Base-by-base conservation (phyloP, 2,797 vertebrate species). In the Enoplosus armatus region DNA sequence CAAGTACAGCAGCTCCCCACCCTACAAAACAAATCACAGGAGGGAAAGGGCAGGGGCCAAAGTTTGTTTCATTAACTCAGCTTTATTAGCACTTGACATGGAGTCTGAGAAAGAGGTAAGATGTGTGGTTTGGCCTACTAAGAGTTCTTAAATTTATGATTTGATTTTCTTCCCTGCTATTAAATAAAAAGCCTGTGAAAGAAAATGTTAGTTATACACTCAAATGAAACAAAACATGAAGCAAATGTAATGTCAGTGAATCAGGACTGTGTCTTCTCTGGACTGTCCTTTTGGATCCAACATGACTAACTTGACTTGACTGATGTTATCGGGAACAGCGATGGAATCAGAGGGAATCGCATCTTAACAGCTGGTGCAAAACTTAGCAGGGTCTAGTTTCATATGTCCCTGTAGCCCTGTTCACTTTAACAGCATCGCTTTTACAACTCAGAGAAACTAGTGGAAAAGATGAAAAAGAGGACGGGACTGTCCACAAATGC, bases 1-100 rank as follows among this genome's bases (percentile, higher is more conserved):
- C 75, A 95, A 70, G 85, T 96, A 80, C 88, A 99, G 93, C 54
- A 93, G 83, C 88, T 96, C 95, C 68, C 97, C 97, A 69, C 95
- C 97, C 98, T 99, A 86, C 56, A 91, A 72, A 85, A 89, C 45
- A 89, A 81, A 83, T 80, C 74, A 76, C 71, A 89, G 50, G 75
- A 78, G 81, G 66, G 63, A 78, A 72, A 84, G 75, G 67, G 67
- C 56, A 85, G 75, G 33, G 68, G 67, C 64, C 72, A 66, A 24
- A 54, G 47, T 80, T 87, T 67, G 85, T 60, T 50, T 90, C 59
- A 75, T 83, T 74, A 74, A 67, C 27, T 72, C 15, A 45, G 43
- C 55, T 85, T 84, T 82, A 80, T 79, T 79, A 77, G 80, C 55
- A 74, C 33, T 72, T 41, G 39, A 81, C 48, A 37, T 18, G 39